Evolutionary conservation across 2,888 invertebrate genomes (phyloP), one percentile per base, ranked within the genome.

Genomic region (Phengaris alcon): DNA sequence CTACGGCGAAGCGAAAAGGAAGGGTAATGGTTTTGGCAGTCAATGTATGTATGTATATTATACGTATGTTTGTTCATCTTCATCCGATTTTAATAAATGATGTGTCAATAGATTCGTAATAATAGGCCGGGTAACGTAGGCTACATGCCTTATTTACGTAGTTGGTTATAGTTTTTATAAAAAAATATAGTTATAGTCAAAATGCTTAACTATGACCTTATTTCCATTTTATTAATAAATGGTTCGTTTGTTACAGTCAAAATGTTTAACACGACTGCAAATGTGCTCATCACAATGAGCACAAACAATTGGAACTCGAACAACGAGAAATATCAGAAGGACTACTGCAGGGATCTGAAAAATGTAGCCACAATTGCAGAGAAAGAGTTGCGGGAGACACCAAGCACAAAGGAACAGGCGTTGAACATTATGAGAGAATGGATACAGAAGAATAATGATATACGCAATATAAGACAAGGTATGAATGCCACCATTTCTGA

Each of bases 351-450:
- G 2, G 78, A 80, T 4, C 79, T 84, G 52, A 85, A 86, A 70
- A 86, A 83, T 59, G 82, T 91, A 3, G 86, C 87, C 2, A 91
- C 94, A 79, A 87, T 95, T 0, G 96, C 97, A 0, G 94, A 94
- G 73, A 92, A 91, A 73, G 96, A 97, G 82, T 88, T 97, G n/a
- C 90, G 96, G 13, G 97, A 97, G 85, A 95, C 96, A 70, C 94
- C 96, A 13, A 86, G 90, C 10, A 94, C 94, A 0, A 93, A 95
- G 74, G 94, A 95, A 52, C 95, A 96, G 82, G 95, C 95, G 2
- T 85, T 97, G 73, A 85, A 89, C 12, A 95, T 96, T 82, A 90
- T 97, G 84, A 91, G 95, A 70, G 95, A 95, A 44, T 97, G 97
- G 96, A 95, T 97, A 78, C 86, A 90, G 64, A 95, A 96, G 84